These are phyloP conservation scores for Rhinoraja longicauda DNA, from an alignment of 2,797 vertebrate genomes.

Conservation along the genomic window DNA sequence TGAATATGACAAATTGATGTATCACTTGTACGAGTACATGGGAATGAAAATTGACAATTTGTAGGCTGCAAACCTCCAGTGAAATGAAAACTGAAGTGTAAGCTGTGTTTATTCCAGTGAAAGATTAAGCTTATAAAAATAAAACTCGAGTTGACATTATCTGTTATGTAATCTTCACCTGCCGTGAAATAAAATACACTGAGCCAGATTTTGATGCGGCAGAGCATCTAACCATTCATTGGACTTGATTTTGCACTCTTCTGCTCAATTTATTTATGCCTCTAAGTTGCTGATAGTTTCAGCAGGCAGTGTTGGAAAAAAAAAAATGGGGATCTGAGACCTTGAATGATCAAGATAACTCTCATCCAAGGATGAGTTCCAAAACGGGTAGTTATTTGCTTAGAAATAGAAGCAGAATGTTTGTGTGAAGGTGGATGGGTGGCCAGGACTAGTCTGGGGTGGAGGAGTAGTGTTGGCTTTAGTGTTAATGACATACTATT, in stretches of 20 bases:
- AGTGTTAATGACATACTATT: too few species aligned
- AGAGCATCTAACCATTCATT: neutral
- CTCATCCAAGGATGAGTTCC: too few species aligned
- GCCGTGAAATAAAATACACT: neutral
- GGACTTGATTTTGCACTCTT: neutral
- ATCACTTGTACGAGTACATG: neutral
- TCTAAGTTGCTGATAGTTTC: neutral
- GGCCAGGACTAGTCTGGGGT: too few species aligned
- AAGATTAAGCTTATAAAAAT: slow-evolving; percentile 1
- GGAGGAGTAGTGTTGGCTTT: too few species aligned
- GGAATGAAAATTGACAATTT: slow-evolving; percentile 29
- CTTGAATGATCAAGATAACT: neutral
- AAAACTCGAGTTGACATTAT: slow-evolving; percentile 6
- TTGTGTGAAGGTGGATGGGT: too few species aligned
- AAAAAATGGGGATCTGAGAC: too few species aligned
- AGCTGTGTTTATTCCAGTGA: slow-evolving; percentile 9
- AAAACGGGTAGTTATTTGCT: too few species aligned
- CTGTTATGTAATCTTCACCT: slow-evolving; percentile 16
- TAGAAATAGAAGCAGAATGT: too few species aligned
- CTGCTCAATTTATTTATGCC: neutral
- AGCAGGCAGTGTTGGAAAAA: neutral
- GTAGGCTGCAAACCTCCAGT: neutral
- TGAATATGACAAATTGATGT: slow-evolving; percentile 27
- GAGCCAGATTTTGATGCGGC: neutral
- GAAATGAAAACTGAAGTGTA: slow-evolving; percentile 24